These are phyloP conservation scores for Homarus gammarus DNA, from an alignment of 2,888 invertebrate genomes.

Conservation along the genomic window DNA sequence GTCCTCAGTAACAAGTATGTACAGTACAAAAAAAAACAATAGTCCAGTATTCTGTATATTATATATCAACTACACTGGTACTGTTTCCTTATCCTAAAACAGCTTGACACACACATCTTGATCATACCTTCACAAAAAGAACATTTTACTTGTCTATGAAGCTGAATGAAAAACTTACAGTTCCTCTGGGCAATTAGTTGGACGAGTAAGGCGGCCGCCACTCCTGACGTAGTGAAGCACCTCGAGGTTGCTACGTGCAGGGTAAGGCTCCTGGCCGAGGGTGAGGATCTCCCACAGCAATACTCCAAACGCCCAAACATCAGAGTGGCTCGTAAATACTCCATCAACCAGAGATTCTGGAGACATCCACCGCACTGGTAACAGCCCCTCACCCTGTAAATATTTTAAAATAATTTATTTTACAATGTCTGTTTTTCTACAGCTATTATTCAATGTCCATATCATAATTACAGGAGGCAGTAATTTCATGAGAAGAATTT, in stretches of 20 bases:
- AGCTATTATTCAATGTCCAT: not conserved
- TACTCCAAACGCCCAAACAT: conserved; percentile 96
- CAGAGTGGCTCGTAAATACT: conserved; percentile 96
- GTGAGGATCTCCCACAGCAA: conserved; percentile 98
- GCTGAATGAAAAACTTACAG: conserved; percentile 80
- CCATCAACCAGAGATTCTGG: conserved; percentile 97
- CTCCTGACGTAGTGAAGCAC: conserved; percentile 93
- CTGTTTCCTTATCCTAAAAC: no score
- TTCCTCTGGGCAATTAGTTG: conserved; percentile 89
- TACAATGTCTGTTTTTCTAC: not conserved
- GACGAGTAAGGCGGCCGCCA: conserved; percentile 89
- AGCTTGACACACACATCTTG: not conserved
- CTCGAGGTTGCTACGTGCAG: conserved; percentile 93
- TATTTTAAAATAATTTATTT: conserved; percentile 76
- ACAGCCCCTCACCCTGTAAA: conserved; percentile 69
- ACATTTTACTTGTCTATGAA: not conserved
- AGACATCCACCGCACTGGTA: conserved; percentile 89
- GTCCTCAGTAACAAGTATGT: no score
- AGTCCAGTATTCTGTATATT: no score
- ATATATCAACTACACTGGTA: no score
- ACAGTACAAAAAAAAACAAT: no score
- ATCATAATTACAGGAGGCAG: not conserved
- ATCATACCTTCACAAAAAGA: not conserved
- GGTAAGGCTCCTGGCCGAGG: conserved; percentile 97
- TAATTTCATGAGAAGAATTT: no score